Evolutionary conservation across 2,888 invertebrate genomes (phyloP).

Genomic region (Meiosimyza platycephala): DNA sequence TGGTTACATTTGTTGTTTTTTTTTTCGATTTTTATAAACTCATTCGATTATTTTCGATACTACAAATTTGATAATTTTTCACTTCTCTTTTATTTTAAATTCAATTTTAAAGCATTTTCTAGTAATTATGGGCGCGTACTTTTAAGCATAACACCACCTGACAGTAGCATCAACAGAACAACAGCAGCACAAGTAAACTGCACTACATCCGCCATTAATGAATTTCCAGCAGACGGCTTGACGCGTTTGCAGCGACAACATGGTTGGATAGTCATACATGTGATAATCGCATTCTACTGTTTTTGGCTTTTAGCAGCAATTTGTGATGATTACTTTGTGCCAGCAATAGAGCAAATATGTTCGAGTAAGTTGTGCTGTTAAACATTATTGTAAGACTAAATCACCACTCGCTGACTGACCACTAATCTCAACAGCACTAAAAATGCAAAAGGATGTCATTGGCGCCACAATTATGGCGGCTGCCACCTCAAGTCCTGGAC

Average conservation of each 20-base stretch:
- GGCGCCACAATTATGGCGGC: conserved; percentile 94
- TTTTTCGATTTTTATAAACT: too few species aligned
- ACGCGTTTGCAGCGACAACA: conserved; percentile 77
- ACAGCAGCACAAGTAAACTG: conserved; percentile 69
- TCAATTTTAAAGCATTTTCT: too few species aligned
- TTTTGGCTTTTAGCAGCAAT: conserved; percentile 86
- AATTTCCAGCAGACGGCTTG: conserved; percentile 85
- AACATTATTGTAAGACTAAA: conserved; percentile 77
- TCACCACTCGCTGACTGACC: conserved; percentile 68
- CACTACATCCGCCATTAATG: conserved; percentile 82
- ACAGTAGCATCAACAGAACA: neutral
- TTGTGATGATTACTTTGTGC: conserved; percentile 93
- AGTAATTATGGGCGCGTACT: neutral
- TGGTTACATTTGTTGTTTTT: too few species aligned
- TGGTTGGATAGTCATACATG: conserved; percentile 68
- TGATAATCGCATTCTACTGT: conserved; percentile 72
- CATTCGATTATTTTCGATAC: too few species aligned
- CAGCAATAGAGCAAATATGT: conserved; percentile 77
- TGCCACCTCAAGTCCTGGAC: conserved; percentile 89
- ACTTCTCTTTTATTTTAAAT: too few species aligned
- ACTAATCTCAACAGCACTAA: conserved; percentile 69
- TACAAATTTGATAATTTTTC: too few species aligned
- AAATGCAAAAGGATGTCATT: conserved; percentile 86
- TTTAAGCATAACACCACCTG: neutral
- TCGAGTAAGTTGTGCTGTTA: conserved; percentile 75